Base-by-base conservation (phyloP, 2,888 invertebrate species). In the Phlogophora meticulosa region DNA sequence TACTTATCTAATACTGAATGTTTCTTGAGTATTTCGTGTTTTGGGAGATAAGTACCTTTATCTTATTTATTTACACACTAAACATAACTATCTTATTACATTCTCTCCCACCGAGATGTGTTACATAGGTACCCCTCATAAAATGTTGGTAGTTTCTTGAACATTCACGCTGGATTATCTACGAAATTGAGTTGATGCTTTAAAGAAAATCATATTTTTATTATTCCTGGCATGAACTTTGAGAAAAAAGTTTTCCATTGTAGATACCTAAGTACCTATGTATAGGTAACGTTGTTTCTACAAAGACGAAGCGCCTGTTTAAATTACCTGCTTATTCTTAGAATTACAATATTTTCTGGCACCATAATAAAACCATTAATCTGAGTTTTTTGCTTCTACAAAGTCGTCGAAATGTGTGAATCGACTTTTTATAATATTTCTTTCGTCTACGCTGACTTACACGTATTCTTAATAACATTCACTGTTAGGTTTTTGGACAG, bases 331-430 rank as follows among this genome's bases (percentile, higher is more conserved):
- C 46, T 45, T 61, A 60, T 52, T 69, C 52, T 48, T 68, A 57
- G 43, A 42, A 13, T n/a, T 42, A 42, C 17, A 42, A 15, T 17
- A 0, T 52, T 45, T 42, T 52, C 52, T 36, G 11, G n/a, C 22
- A 52, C 46, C 52, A 28, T 68, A 72, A 52, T 71, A 71, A 42
- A 71, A 46, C 34, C 11, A 71, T 71, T 46, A 52, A 20, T 68
- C 15, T 40, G 15, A 22, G 45, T 46, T n/a, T 52, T 20, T 20
- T 34, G 15, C 13, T 17, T 13, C 11, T 32, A 24, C 22, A 51
- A 66, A 32, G 1, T 49, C 17, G 17, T 40, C 11, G 7, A 40
- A 4, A 15, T 49, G 20, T 43, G 20, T 7, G 28, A 11, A n/a
- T n/a, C n/a, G n/a, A n/a, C n/a, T n/a, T n/a, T 28, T 28, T 3